Base-by-base conservation (phyloP, 1,140 invertebrate species). In the Zelostemma sp. region DNA sequence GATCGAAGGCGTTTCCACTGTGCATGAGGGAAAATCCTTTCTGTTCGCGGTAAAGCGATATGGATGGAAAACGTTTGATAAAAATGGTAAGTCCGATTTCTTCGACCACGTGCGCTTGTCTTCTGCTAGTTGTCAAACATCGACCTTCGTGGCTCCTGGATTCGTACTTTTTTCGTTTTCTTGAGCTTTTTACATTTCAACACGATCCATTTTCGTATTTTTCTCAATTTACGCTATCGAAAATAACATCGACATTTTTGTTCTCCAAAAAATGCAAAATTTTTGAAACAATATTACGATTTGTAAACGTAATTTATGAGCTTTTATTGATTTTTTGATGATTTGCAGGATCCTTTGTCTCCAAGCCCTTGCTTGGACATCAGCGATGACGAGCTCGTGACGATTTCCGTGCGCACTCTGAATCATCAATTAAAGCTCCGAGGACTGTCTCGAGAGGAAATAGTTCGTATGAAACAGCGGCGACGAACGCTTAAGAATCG, bases 391-490 rank as follows among this genome's bases (percentile, higher is more conserved):
- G 95, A 97, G 70, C 85, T 97, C 57, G 94, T 97, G 0, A 90
- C 93, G 1, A 95, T 97, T 68, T 94, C 93, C 0, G 95, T 97
- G 0, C 86, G 95, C 1, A 95, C 97, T 77, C 86, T 97, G 0
- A 97, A 97, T 79, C 87, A 95, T 1, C 93, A 95, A 41, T 83
- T 97, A 0, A 97, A 97, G 82, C 85, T 95, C 75, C 88, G 94
- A 58, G 95, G 95, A 0, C 81, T 97, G 0, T 91, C 91, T 0
- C 83, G 94, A 41, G 93, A 96, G 46, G 94, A 97, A 76, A 96
- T 97, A 68, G 90, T 95, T 31, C 89, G 92, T 4, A 96, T 97
- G 94, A 97, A 97, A 78, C 95, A 97, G 75, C 86, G 95, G 8
- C 84, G 95, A 19, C 82, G 95, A 31, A 97, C 95, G 0, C 80